Base-by-base conservation (phyloP, 2,888 invertebrate genomes). In the Plagodis dolabraria region DNA sequence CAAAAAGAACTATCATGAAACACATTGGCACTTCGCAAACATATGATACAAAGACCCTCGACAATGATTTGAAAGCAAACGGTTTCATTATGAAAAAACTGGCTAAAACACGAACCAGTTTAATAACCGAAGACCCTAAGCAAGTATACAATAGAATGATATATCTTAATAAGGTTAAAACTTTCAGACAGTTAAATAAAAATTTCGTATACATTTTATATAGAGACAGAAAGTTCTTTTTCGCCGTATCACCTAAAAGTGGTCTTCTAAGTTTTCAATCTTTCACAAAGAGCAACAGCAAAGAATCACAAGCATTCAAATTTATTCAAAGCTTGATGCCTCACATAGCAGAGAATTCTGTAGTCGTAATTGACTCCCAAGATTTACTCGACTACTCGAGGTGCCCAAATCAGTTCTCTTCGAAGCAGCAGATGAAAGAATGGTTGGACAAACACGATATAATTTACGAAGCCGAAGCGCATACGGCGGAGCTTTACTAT, bases 111-210 rank as follows among this genome's bases (percentile, higher is more conserved):
- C 42, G 8, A 8, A 50, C 7, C 0, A 43, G 34, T 10, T 9
- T 50, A n/a, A 42, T 50, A 43, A 43, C 42, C 9, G 50, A 50
- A 50, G 43, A 50, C 11, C 43, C 50, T 8, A 11, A 11, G 0
- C 42, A 43, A 43, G 5, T 50, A 34, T 43, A 43, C 11, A 50
- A 34, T 2, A 50, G 50, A 50, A 50, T 34, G 33, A 34, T 8
- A 8, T 50, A 50, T 33, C 33, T 50, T 33, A 50, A 43, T 12
- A 50, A 43, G 7, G 9, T 50, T 0, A 43, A 34, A 43, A 43
- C 7, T 7, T 11, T 43, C 7, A 40, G 50, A 22, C 33, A 10
- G 5, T 8, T 43, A 6, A 11, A 11, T 2, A 50, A 22, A 34
- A 42, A n/a, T 34, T 50, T 50, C 5, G 43, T 50, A 7, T 50